Percentiles rank a stretch among this genome's conserved stretches.
These are phyloP conservation scores for silkworm (Bombyx mori) DNA, from an alignment of 1,140 invertebrate species.

Conservation along the genomic window ASM3026992v2 NC_085115.1:431501-432000, in stretches of 20 bases:
- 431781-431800: neutral
- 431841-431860: constrained; percentile 5
- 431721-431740: neutral
- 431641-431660: no score
- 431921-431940: constrained; percentile 14
- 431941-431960: constrained; percentile 12
- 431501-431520: no score
- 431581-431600: no score
- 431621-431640: no score
- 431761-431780: neutral
- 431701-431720: no score
- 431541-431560: no score
- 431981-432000: neutral
- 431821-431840: neutral
- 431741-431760: neutral
- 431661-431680: no score
- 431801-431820: no score
- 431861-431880: constrained; percentile 10
- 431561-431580: no score
- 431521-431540: no score
- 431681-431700: no score
- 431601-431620: no score
- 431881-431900: constrained; percentile 14
- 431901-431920: constrained; percentile 18
- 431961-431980: neutral